phyloP scores from a whole-genome alignment of 2,797 vertebrate genomes.

The Neopelma chrysocephalum region DNA sequence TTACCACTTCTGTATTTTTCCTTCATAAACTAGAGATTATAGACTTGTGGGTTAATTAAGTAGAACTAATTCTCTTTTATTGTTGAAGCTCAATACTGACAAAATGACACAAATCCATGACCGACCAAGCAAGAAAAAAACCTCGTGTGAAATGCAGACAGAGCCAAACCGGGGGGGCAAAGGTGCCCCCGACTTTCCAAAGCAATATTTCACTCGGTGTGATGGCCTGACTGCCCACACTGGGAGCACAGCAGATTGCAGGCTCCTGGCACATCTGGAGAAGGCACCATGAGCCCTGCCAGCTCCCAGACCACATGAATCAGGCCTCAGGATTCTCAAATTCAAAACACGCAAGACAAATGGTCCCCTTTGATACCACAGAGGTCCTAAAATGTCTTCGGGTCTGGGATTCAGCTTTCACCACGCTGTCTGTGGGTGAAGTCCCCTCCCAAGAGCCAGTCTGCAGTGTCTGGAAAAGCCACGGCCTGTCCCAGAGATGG shows the following conservation, averaged over 20 bases:
- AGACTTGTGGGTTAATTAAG: background rate
- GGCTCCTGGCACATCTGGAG: background rate
- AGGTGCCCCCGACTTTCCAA: background rate
- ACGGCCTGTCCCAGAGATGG: rapidly evolving
- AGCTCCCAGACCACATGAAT: constrained; percentile 25
- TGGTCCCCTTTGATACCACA: background rate
- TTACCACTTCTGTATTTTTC: background rate
- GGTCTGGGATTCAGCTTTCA: background rate
- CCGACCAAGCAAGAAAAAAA: background rate
- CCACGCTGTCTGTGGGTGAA: background rate
- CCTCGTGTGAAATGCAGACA: background rate
- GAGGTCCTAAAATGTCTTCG: background rate
- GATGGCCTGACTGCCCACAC: background rate
- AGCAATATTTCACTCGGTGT: background rate
- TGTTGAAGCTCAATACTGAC: background rate
- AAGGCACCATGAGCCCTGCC: background rate
- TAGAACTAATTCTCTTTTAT: background rate
- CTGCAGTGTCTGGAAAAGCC: background rate
- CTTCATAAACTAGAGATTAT: background rate
- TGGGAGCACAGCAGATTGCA: background rate
- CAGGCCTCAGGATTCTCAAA: background rate
- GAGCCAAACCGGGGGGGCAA: background rate
- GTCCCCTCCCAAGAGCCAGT: background rate
- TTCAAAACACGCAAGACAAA: constrained; percentile 7
- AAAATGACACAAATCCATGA: background rate